Percentiles rank a stretch among this genome's conserved stretches.
phyloP scores from a whole-genome alignment of 2,888 invertebrate genomes.

The Calameuta idolon region DNA sequence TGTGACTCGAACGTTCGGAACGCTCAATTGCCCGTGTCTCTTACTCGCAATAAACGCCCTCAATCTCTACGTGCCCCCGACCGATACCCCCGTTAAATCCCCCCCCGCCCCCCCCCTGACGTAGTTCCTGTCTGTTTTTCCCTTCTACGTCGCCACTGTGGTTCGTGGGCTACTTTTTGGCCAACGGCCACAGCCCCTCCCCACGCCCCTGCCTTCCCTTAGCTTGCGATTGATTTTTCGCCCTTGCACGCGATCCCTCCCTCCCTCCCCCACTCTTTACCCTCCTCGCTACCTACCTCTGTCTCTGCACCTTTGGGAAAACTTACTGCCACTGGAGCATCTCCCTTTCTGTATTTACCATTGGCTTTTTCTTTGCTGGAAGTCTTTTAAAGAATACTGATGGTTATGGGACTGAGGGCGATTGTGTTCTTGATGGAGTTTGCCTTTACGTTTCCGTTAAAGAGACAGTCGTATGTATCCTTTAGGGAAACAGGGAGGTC shows the following conservation, averaged over 20 bases:
- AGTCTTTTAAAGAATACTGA: background rate
- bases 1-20: background rate
- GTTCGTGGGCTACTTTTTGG: background rate
- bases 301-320: background rate
- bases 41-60: slow-evolving; percentile 2
- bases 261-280: too few species aligned
- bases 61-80: background rate
- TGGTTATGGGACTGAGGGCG: background rate
- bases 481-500: background rate
- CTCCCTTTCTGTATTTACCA: background rate
- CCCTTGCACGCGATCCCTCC: background rate
- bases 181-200: background rate
- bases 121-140: background rate
- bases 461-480: background rate
- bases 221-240: background rate
- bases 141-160: background rate
- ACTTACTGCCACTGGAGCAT: background rate
- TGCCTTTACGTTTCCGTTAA: background rate
- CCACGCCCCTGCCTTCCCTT: background rate
- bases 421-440: background rate
- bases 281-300: background rate
- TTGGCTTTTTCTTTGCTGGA: background rate
- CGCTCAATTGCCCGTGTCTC: slow-evolving; percentile 20
- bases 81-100: background rate
- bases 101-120: background rate